Conservation (phyloP, 2,113 vertebrate genomes). For the Sporophila hypoxantha region DNA sequence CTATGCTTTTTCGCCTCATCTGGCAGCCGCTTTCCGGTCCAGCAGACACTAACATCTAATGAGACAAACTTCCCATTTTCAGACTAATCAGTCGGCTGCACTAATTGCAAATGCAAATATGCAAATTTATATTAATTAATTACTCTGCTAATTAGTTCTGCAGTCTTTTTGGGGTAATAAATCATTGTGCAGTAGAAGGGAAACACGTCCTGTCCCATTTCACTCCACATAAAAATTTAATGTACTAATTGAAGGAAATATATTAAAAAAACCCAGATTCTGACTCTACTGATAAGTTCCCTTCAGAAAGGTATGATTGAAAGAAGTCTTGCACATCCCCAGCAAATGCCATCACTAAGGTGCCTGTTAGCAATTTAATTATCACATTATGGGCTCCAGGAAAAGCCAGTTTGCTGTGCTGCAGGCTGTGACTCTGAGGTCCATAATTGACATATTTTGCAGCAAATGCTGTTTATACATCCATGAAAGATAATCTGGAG, state of each 20-base stretch:
- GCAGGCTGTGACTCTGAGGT: slow-evolving; percentile 80
- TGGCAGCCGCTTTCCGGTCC: slow-evolving; percentile 92
- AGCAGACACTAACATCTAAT: slow-evolving; percentile 91
- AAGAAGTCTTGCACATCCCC: slow-evolving; percentile 68
- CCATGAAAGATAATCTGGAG: slow-evolving; percentile 39
- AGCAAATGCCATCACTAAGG: slow-evolving; percentile 82
- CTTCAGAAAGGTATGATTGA: slow-evolving; percentile 70
- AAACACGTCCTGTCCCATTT: slow-evolving; percentile 85
- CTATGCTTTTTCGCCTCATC: slow-evolving; percentile 88
- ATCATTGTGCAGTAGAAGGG: slow-evolving; percentile 95
- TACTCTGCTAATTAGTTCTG: slow-evolving; percentile 99
- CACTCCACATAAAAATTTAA: slow-evolving; percentile 87
- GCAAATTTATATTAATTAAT: slow-evolving; percentile 99
- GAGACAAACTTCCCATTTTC: slow-evolving; percentile 99
- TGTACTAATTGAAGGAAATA: slow-evolving; percentile 76
- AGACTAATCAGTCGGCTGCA: slow-evolving; percentile 99
- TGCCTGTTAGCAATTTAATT: slow-evolving; percentile 96
- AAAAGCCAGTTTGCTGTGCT: slow-evolving; percentile 79
- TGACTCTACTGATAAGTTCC: slow-evolving; percentile 53
- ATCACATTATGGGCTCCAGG: slow-evolving; percentile 94
- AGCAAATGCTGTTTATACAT: slow-evolving; percentile 60
- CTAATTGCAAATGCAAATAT: slow-evolving; percentile 99
- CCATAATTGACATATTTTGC: slow-evolving; percentile 72
- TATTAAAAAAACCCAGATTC: slow-evolving; percentile 11
- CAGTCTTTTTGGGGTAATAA: slow-evolving; percentile 98